Evolutionary conservation across 1,140 invertebrate species (phyloP), one percentile per base, ranked within the genome.

Genomic region (Aphaenogaster floridana): DNA sequence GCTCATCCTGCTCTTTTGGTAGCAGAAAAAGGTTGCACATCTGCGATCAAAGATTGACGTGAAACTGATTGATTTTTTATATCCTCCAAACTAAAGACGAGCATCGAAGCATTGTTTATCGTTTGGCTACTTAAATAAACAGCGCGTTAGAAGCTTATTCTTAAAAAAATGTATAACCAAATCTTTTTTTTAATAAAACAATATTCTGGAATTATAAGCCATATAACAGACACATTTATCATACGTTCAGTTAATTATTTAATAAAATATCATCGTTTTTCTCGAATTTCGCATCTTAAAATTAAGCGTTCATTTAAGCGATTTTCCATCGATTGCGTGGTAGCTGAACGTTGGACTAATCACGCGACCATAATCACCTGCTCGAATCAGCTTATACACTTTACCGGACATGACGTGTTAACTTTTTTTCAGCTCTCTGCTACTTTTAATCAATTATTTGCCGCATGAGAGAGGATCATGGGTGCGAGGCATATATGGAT

Each of bases 361-460:
- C n/a, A 21, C 5, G 4, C 13, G 3, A 77, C 36, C 17, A 36
- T 45, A 77, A 45, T 77, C 54, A 77, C 21, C 15, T 7, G 36
- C 28, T 11, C 21, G 28, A 57, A 42, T 59, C n/a, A 42, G 28
- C 36, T 21, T 21, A 36, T 7, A 13, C 17, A 39, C 52, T 8
- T 21, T n/a, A 21, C 6, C 21, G 39, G 15, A 11, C 28, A n/a
- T 11, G 17, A 11, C 15, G 17, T 15, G 15, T 78, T 61, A 6
- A 34, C 5, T 59, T 63, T 78, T 78, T 78, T 48, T 57, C 34
- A 15, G 4, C 59, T 28, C 8, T 17, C 15, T n/a, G 11, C 36
- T 61, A 77, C 21, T 77, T 77, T 77, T n/a, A 61, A 77, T 61
- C 57, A 61, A 15, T 45, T 78, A 78, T 78, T 78, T 78, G 48